Evolutionary conservation across 2,888 invertebrate species (phyloP), one percentile per base, ranked within the genome.

Genomic region (Allacma fusca): DNA sequence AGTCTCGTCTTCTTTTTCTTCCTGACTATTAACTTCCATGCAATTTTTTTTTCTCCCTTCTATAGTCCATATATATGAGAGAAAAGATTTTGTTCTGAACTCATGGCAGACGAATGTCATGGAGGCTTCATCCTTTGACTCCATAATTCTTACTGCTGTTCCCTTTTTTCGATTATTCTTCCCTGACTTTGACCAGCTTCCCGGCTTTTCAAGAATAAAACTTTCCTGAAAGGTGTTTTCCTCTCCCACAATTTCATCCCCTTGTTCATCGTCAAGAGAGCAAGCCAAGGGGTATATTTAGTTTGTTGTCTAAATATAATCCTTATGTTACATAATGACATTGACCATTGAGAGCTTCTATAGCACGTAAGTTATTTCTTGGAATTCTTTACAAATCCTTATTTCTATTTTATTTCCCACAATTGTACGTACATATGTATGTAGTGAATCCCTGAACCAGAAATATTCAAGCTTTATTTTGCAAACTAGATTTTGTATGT

Each of bases 81-180:
- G 65, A 28, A 65, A 65, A 28, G 65, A 65, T 65, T 29, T 28
- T 65, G 28, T 65, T 29, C 28, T 65, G 65, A 65, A 65, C 65
- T 65, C 65, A 28, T 65, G 65, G 26, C 65, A 65, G 65, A 28
- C 65, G 26, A 65, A 65, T 29, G 65, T 65, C 65, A 26, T 21
- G 24, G 12, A 21, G 23, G 62, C 62, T 62, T 62, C 62, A 62
- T 65, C 26, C 65, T 65, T 65, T 65, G 65, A 65, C 65, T 65
- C 65, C 29, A 19, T 28, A 65, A 65, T 65, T 65, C 65, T 29
- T 65, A 16, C 65, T 28, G 13, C 19, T 5, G 50, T 16, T 50
- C 50, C 40, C n/a, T 50, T 50, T 50, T 50, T 16, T 50, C 50
- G 50, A 50, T 50, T 50, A 50, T 50, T 50, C 50, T 50, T 34